These are phyloP conservation scores for Iphiclides podalirius DNA, from an alignment of 2,888 invertebrate species.

Conservation along the genomic window DNA sequence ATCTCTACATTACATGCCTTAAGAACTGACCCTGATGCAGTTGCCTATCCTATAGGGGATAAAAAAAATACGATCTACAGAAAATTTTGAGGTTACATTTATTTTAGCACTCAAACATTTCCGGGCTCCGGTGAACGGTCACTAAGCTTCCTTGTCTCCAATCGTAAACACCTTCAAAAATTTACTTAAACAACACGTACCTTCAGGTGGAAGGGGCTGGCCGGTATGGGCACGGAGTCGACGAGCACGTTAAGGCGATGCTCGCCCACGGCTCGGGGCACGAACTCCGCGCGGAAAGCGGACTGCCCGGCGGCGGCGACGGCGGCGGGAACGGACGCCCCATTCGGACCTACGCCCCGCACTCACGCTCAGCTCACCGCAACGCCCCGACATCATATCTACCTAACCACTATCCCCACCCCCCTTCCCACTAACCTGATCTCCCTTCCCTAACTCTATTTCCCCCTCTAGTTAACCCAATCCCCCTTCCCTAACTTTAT, in stretches of 20 bases:
- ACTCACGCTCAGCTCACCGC: conserved; percentile 63
- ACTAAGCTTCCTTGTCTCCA: too few relatives aligned
- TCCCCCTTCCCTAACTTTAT: background rate
- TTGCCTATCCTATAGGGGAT: too few relatives aligned
- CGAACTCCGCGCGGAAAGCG: conserved; percentile 94
- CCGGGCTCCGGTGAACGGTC: too few relatives aligned
- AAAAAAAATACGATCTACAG: too few relatives aligned
- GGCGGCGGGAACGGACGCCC: conserved; percentile 93
- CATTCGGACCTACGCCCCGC: conserved; percentile 91
- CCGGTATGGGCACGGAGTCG: conserved; percentile 89
- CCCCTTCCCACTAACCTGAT: too few relatives aligned
- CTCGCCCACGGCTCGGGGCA: conserved; percentile 94
- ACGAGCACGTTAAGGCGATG: conserved; percentile 94
- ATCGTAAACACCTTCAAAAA: too few relatives aligned
- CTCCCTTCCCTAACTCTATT: too few relatives aligned
- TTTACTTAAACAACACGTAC: conserved; percentile 52
- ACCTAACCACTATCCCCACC: conserved; percentile 23
- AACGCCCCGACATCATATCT: conserved; percentile 54
- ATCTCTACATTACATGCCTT: too few relatives aligned
- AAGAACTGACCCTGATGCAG: too few relatives aligned
- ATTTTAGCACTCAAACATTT: too few relatives aligned
- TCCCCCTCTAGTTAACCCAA: conserved; percentile 4
- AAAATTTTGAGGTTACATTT: too few relatives aligned
- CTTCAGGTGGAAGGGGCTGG: conserved; percentile 96
- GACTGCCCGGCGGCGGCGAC: conserved; percentile 91